Evolutionary conservation across 2,888 invertebrate genomes (phyloP).

Genomic region (Apotomis turbidana): DNA sequence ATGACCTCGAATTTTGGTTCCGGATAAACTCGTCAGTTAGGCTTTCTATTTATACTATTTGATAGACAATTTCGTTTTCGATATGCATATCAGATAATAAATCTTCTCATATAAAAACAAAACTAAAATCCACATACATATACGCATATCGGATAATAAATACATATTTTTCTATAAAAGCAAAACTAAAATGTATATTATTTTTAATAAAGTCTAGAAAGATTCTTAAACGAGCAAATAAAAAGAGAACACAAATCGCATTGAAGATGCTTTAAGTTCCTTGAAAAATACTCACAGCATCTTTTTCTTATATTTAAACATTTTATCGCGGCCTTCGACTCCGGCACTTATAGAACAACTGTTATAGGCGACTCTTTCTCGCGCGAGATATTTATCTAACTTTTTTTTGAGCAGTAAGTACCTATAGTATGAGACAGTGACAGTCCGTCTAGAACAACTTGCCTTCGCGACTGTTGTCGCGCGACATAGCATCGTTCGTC

Average conservation of each 20-base stretch:
- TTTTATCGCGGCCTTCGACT: background rate
- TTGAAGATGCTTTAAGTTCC: background rate
- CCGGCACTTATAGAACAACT: background rate
- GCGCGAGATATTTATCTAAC: too few relatives aligned
- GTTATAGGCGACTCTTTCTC: too few relatives aligned
- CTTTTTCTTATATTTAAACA: slow-evolving; percentile 4
- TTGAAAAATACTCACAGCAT: background rate
- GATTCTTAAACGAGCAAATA: background rate
- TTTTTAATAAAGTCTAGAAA: background rate
- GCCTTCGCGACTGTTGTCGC: too few relatives aligned
- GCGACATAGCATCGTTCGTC: too few relatives aligned
- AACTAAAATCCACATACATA: background rate
- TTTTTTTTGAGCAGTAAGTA: too few relatives aligned
- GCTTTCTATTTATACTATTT: slow-evolving; percentile 45
- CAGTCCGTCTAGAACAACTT: too few relatives aligned
- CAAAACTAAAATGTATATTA: too few relatives aligned
- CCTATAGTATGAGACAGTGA: too few relatives aligned
- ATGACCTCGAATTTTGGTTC: slow-evolving; percentile 56
- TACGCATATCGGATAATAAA: slow-evolving; percentile 11
- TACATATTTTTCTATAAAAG: background rate
- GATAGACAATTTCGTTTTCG: slow-evolving; percentile 31
- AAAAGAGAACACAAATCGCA: background rate
- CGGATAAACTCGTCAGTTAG: slow-evolving; percentile 46
- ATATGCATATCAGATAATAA: slow-evolving; percentile 13
- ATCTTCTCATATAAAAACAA: background rate